A percentile compares a stretch with the other conserved stretches of the same genome.
Conservation (phyloP, 1,140 invertebrate species). For the Zaprionus camerounensis region DNA sequence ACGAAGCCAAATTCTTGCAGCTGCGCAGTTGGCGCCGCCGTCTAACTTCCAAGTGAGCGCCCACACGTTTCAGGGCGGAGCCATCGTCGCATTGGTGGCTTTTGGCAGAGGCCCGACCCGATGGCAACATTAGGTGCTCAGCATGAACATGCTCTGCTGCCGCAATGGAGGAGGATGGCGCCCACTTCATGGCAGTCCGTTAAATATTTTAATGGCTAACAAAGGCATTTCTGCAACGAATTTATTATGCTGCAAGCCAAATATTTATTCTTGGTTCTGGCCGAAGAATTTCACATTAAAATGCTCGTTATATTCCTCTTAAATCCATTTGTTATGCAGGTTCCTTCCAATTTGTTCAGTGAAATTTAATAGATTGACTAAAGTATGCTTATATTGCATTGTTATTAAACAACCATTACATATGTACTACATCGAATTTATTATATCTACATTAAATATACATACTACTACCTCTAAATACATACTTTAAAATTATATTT, state of each 20-base stretch:
- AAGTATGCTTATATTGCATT: background rate
- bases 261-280: slow-evolving; percentile 53
- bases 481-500: too few relatives aligned
- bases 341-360: background rate
- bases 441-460: too few relatives aligned
- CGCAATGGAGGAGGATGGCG: slow-evolving; percentile 15
- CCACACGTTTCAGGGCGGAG: slow-evolving; percentile 71
- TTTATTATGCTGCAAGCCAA: slow-evolving; percentile 69
- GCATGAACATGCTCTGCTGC: slow-evolving; percentile 13
- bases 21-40: slow-evolving; percentile 63
- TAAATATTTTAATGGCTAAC: slow-evolving; percentile 80
- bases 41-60: slow-evolving; percentile 70
- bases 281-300: slow-evolving; percentile 32
- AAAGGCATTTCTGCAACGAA: slow-evolving; percentile 73
- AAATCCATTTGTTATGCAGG: background rate
- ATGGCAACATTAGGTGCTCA: slow-evolving; percentile 62
- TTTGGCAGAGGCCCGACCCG: slow-evolving; percentile 31
- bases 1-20: slow-evolving; percentile 67
- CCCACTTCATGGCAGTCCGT: slow-evolving; percentile 43
- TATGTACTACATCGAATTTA: too few relatives aligned
- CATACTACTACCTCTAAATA: too few relatives aligned
- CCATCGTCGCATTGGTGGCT: slow-evolving; percentile 72
- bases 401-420: background rate
- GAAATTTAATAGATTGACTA: background rate
- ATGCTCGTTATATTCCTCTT: slow-evolving; percentile 14